Conservation (phyloP, 1,140 invertebrate species). For the Procambarus virginalis region DNA sequence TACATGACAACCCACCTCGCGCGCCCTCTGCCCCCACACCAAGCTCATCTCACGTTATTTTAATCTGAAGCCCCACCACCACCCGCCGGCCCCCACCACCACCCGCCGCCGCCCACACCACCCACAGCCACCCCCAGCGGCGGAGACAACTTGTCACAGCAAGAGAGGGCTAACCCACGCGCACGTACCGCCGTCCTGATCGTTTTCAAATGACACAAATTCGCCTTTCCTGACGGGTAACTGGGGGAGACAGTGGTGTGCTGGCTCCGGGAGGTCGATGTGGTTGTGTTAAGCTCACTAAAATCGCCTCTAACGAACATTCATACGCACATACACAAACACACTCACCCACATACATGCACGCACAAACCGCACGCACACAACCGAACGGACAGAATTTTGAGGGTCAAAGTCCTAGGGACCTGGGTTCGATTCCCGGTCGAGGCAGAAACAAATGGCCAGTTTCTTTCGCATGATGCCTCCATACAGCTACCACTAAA, state of each 20-base stretch:
- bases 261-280: no score
- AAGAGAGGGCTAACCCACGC: constrained; percentile 4
- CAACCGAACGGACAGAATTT: no score
- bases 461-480: no score
- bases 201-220: not conserved
- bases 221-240: not conserved
- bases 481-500: no score
- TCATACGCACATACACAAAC: no score
- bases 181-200: not conserved
- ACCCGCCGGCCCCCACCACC: not conserved
- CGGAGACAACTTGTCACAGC: not conserved
- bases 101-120: not conserved
- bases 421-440: no score
- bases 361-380: no score
- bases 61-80: not conserved
- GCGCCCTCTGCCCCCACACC: not conserved
- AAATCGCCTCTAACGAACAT: no score
- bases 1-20: not conserved
- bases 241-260: not conserved
- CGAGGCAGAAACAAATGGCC: no score
- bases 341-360: no score
- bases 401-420: no score
- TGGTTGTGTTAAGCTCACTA: no score
- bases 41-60: constrained; percentile 14
- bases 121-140: constrained; percentile 14